Percentiles rank a stretch among this genome's conserved stretches.
Evolutionary conservation across 1,140 invertebrate species (phyloP).

Genomic region (Platorchestia sp.): DNA sequence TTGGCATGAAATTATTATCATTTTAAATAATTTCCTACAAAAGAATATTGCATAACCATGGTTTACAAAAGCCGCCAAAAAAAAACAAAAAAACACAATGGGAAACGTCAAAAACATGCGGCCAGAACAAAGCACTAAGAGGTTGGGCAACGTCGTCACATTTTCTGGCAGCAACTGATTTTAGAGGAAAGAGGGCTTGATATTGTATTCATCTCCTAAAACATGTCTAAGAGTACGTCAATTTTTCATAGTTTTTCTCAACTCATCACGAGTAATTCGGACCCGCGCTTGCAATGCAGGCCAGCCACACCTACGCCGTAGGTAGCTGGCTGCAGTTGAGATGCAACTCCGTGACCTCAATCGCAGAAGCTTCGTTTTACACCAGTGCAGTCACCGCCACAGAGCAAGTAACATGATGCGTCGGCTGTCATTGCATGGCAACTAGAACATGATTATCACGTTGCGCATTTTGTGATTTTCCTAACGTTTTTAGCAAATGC

Average conservation of each 20-base stretch:
- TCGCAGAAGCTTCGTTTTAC: not conserved
- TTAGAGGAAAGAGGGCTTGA: not conserved
- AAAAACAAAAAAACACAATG: not conserved
- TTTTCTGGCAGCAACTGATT: not conserved
- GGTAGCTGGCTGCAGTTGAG: not conserved
- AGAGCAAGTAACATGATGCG: not conserved
- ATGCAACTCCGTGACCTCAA: not conserved
- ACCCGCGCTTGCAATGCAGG: not conserved
- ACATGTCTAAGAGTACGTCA: not conserved
- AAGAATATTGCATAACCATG: not conserved
- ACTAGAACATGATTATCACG: not conserved
- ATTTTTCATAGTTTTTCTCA: not conserved
- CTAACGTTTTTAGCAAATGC: no score
- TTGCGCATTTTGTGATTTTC: no score
- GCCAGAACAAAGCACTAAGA: not conserved
- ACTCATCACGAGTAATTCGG: not conserved
- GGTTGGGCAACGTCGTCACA: not conserved
- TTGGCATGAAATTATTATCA: not conserved
- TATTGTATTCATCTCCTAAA: not conserved
- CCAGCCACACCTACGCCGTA: not conserved
- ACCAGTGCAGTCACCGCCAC: not conserved
- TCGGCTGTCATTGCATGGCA: not conserved
- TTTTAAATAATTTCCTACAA: not conserved
- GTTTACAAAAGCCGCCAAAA: not conserved
- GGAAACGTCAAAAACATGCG: not conserved